These are phyloP conservation scores for Silurus aristotelis DNA, from an alignment of 2,797 vertebrate species.

Conservation along the genomic window DNA sequence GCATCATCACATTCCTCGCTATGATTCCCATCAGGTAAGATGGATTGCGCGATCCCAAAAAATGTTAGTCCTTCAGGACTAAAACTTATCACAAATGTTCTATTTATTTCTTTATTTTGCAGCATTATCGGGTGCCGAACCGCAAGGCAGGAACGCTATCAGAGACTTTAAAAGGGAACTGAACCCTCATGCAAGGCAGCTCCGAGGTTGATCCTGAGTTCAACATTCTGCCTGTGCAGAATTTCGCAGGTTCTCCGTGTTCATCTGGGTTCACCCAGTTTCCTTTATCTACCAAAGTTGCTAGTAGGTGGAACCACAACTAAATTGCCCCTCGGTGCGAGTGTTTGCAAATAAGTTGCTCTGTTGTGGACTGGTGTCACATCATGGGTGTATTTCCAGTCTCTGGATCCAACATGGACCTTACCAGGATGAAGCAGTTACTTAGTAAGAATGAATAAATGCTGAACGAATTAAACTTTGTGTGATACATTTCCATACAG, in stretches of 20 bases:
- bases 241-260: not conserved
- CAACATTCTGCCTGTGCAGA: not conserved
- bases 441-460: not conserved
- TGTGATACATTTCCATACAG: not conserved
- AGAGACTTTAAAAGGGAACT: conserved; percentile 57
- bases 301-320: not conserved
- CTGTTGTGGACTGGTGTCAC: not conserved
- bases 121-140: conserved; percentile 67
- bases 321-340: not conserved
- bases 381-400: not conserved
- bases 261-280: not conserved
- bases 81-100: not conserved
- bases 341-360: not conserved
- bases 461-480: not conserved
- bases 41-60: not conserved
- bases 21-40: conserved; percentile 87
- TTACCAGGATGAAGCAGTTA: not conserved
- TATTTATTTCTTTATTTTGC: not conserved
- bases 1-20: conserved; percentile 75
- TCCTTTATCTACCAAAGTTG: not conserved
- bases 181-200: conserved; percentile 30
- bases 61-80: not conserved
- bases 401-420: not conserved
- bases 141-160: conserved; percentile 40
- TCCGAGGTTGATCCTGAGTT: not conserved